Conservation (phyloP, 1,140 invertebrate species). For the Microplitis mediator region DNA sequence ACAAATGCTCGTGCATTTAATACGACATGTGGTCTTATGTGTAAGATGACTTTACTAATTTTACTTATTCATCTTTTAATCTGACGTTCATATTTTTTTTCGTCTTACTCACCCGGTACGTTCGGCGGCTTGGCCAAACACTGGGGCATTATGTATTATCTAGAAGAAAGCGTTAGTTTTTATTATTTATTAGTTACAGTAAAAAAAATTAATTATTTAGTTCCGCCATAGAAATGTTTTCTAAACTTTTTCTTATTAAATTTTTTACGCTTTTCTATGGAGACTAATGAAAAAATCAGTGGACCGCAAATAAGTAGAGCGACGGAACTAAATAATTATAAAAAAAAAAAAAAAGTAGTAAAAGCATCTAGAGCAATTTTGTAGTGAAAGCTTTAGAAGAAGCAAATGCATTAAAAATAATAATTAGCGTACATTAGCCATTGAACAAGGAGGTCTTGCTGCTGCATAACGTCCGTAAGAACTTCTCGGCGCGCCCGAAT, state of each 20-base stretch:
- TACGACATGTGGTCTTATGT: too few relatives aligned
- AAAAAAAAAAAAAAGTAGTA: neutral
- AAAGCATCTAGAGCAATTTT: neutral
- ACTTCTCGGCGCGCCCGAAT: slow-evolving; percentile 42
- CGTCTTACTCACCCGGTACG: slow-evolving; percentile 49
- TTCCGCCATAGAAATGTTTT: slow-evolving; percentile 16
- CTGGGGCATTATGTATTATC: slow-evolving; percentile 59
- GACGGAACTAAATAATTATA: slow-evolving; percentile 2
- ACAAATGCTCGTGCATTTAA: too few relatives aligned
- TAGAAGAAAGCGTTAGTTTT: slow-evolving; percentile 40
- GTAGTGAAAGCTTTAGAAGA: slow-evolving; percentile 13
- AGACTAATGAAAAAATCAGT: too few relatives aligned
- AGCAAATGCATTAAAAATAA: neutral
- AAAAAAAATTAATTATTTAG: neutral
- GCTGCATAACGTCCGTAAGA: slow-evolving; percentile 68
- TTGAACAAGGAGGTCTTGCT: slow-evolving; percentile 67
- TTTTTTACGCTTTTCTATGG: too few relatives aligned
- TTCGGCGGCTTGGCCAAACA: slow-evolving; percentile 53
- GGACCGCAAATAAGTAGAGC: neutral
- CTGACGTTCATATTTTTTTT: neutral
- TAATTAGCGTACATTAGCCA: slow-evolving; percentile 66
- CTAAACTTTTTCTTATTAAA: neutral
- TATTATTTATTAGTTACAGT: neutral
- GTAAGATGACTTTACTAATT: too few relatives aligned
- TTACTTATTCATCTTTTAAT: neutral